Base-by-base conservation (phyloP, 2,113 vertebrate species). In the Corythoichthys haematopterus region DNA sequence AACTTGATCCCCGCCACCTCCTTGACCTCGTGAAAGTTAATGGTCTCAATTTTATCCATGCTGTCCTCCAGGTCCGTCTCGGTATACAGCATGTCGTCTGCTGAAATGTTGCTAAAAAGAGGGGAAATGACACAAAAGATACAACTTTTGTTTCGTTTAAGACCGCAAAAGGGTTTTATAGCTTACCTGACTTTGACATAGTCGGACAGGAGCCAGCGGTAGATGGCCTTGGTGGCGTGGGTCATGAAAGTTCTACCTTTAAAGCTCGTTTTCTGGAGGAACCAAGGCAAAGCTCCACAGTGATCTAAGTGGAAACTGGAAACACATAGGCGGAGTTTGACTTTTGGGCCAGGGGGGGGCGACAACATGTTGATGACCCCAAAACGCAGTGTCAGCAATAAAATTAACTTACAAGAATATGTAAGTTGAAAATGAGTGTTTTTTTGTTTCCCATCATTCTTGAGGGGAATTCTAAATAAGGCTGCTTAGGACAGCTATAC, bases 11-110 rank as follows among this genome's bases (percentile, higher is more conserved):
- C 95, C 1, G 97, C 95, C 73, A 99, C 97, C 62, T 99, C 97
- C 74, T 98, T 98, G 75, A 99, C 97, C 88, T 99, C 97, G 2
- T 98, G 97, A 80, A 99, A 98, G 85, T 98, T 98, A 83, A 99
- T 99, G 28, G 97, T 98, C 84, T 99, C 97, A 1, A 99, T 99
- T 85, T 99, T 98, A 76, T 99, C 97, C 97, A 98, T 99, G 89
- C 97, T 99, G 82, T 99, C 96, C 70, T 99, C 97, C 12, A 99
- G 84, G 74, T 99, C 96, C 0, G 95, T 97, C 83, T 98, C 97
- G 1, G 97, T 98, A 75, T 99, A 98, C 2, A 99, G 90, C 97
- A 99, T 99, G 89, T 99, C 96, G 46, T 98, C 97, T 0, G 96
- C 96, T 43, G 97, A 99, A 71, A 99, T 99, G 77, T 98, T 99